Percentiles rank a stretch among this genome's conserved stretches.
Evolutionary conservation across 1,140 invertebrate species (phyloP).

Genomic region (Diachasma alloeum): DNA sequence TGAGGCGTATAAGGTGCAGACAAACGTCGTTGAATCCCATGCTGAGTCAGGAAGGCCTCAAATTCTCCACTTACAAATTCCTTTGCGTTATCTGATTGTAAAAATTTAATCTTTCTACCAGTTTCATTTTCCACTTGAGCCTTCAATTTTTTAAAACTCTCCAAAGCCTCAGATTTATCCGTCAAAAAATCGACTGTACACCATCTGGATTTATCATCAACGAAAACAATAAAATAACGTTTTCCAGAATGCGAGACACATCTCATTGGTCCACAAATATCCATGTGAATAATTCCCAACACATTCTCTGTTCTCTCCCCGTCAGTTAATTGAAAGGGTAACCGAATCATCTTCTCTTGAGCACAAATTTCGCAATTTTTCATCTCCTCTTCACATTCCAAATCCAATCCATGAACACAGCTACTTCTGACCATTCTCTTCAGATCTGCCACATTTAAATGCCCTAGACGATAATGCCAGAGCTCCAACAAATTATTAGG

Average conservation of each 20-base stretch:
- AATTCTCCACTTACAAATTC: slow-evolving; percentile 41
- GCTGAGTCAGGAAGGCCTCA: background rate
- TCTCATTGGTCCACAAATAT: slow-evolving; percentile 20
- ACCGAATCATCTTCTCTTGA: slow-evolving; percentile 4
- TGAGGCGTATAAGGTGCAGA: slow-evolving; percentile 34
- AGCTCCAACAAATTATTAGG: background rate
- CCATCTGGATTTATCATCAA: slow-evolving; percentile 45
- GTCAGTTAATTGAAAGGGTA: background rate
- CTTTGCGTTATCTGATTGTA: slow-evolving; percentile 46
- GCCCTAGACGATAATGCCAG: too few species aligned
- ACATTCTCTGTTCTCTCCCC: slow-evolving; percentile 8
- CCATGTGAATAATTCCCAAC: slow-evolving; percentile 10
- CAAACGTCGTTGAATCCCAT: slow-evolving; percentile 28
- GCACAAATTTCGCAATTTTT: slow-evolving; percentile 20
- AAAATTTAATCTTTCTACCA: slow-evolving; percentile 37
- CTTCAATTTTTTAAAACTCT: slow-evolving; percentile 42
- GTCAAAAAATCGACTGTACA: slow-evolving; percentile 42
- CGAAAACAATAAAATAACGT: slow-evolving; percentile 44
- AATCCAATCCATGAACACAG: too few species aligned
- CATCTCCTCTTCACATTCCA: too few species aligned
- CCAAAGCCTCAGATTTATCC: slow-evolving; percentile 39
- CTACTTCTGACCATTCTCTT: slow-evolving; percentile 10
- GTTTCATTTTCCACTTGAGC: slow-evolving; percentile 41
- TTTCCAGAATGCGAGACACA: background rate
- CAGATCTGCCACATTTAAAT: slow-evolving; percentile 11